phyloP scores from a whole-genome alignment of 2,888 invertebrate species.

The Acleris laterana region DNA sequence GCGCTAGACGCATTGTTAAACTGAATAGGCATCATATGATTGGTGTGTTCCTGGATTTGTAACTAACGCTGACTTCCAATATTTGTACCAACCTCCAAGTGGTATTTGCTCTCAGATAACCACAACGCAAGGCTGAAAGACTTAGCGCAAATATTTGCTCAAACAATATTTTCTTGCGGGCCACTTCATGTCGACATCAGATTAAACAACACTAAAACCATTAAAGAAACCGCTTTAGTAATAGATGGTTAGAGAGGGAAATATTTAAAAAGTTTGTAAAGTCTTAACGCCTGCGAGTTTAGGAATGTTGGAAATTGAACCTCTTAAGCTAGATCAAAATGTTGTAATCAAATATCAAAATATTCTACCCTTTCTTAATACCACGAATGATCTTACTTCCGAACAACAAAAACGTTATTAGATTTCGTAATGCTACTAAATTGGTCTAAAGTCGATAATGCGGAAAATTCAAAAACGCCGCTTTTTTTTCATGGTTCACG shows the following conservation, averaged over 20 bases:
- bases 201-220: conserved; percentile 73
- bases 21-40: not conserved
- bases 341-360: too few relatives aligned
- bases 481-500: conserved; percentile 36
- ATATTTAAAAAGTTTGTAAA: conserved; percentile 4
- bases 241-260: conserved; percentile 24
- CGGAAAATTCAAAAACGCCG: conserved; percentile 35
- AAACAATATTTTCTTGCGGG: conserved; percentile 75
- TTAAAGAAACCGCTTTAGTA: conserved; percentile 51
- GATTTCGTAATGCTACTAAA: conserved; percentile 17
- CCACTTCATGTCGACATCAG: conserved; percentile 80
- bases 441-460: conserved; percentile 26
- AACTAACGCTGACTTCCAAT: conserved; percentile 25
- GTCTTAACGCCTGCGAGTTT: not conserved
- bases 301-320: not conserved
- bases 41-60: conserved; percentile 24
- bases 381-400: not conserved
- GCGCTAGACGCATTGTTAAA: not conserved
- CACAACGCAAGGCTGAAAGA: conserved; percentile 63
- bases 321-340: too few relatives aligned
- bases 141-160: conserved; percentile 72
- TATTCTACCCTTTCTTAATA: too few relatives aligned
- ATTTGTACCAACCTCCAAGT: conserved; percentile 51
- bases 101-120: conserved; percentile 67
- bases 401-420: not conserved